These are phyloP conservation scores for Pangasius krempfi DNA, from an alignment of 2,797 vertebrate genomes.

Conservation along the genomic window DNA sequence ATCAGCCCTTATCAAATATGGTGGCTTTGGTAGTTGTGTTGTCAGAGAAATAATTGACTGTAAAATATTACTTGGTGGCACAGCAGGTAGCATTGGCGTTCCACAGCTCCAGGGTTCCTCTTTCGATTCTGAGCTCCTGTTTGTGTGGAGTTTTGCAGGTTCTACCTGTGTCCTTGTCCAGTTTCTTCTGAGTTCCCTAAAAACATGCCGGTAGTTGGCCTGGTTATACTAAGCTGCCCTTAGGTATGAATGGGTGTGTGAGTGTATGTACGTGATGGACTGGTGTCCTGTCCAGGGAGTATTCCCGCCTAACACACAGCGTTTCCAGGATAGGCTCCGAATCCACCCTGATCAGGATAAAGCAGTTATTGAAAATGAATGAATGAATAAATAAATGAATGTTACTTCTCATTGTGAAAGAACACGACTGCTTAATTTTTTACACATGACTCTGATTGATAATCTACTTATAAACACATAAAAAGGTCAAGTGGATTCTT, in stretches of 20 bases:
- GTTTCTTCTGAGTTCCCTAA: neutral
- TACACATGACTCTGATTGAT: slow-evolving; percentile 11
- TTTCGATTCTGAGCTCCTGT: neutral
- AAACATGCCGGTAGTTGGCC: neutral
- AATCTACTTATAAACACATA: slow-evolving; percentile 37
- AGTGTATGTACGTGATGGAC: neutral
- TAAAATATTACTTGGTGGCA: neutral
- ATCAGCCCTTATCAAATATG: slow-evolving; percentile 15
- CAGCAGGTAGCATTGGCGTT: neutral
- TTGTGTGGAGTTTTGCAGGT: neutral
- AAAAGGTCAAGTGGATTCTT: slow-evolving; percentile 46
- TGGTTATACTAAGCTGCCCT: neutral
- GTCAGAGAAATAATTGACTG: neutral
- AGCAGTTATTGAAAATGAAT: neutral
- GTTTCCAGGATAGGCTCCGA: neutral
- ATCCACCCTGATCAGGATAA: neutral
- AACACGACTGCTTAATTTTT: neutral
- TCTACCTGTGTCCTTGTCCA: neutral
- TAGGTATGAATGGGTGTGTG: neutral
- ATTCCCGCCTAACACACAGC: neutral
- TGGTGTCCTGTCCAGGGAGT: neutral
- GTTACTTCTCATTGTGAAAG: neutral
- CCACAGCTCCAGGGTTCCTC: neutral
- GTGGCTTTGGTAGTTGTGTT: neutral
- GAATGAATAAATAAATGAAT: neutral